phyloP scores from a whole-genome alignment of 2,888 invertebrate species.

The Meganola albula region DNA sequence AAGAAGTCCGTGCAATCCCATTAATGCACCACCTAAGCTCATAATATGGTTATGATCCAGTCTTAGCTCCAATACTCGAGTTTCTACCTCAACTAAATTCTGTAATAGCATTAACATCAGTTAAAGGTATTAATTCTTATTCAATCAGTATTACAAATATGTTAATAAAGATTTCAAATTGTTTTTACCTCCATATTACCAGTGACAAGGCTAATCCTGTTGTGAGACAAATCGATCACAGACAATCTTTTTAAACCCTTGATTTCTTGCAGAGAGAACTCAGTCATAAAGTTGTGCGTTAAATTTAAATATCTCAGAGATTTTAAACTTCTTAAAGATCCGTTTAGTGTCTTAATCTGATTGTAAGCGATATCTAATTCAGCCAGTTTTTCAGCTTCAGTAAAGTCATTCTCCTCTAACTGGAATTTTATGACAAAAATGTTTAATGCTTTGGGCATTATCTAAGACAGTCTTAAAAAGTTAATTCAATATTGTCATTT shows the following conservation, averaged over 20 bases:
- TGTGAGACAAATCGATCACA: slow-evolving; percentile 86
- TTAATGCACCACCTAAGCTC: slow-evolving; percentile 84
- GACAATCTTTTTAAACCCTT: slow-evolving; percentile 84
- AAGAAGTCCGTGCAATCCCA: slow-evolving; percentile 84
- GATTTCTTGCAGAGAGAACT: slow-evolving; percentile 89
- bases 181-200: slow-evolving; percentile 80
- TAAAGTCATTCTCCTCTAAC: slow-evolving; percentile 86
- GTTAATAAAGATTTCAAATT: no score
- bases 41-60: slow-evolving; percentile 85
- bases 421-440: no score
- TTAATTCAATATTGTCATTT: no score
- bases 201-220: slow-evolving; percentile 81
- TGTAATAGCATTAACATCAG: slow-evolving; percentile 46
- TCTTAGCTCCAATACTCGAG: slow-evolving; percentile 83
- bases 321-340: slow-evolving; percentile 83
- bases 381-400: slow-evolving; percentile 82
- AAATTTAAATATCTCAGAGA: slow-evolving; percentile 84
- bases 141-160: no score
- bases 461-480: no score
- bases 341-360: slow-evolving; percentile 82
- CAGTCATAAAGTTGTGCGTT: slow-evolving; percentile 84
- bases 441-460: no score
- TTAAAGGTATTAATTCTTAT: neutral
- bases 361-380: slow-evolving; percentile 86
- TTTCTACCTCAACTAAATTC: slow-evolving; percentile 87